A percentile compares a stretch with the other conserved stretches of the same genome.
Evolutionary conservation across 2,888 invertebrate genomes (phyloP).

Genomic region (Nipponacmea schrenckii): DNA sequence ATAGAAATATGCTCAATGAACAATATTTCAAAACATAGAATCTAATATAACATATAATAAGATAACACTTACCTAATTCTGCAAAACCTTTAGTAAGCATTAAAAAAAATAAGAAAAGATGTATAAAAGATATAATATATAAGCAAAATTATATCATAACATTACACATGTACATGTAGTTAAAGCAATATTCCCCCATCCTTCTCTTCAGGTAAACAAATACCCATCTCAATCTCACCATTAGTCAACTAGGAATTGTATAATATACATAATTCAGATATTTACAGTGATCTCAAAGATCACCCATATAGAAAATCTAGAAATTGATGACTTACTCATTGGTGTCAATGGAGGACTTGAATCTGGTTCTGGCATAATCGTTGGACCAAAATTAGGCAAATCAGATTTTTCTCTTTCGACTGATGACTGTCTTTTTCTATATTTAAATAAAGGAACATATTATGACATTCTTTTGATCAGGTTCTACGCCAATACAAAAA

Average conservation of each 20-base stretch:
- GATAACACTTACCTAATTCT: neutral
- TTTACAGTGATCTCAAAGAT: too few species aligned
- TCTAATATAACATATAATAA: too few species aligned
- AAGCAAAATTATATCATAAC: too few species aligned
- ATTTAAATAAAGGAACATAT: conserved; percentile 11
- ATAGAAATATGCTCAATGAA: neutral
- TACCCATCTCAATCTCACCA: too few species aligned
- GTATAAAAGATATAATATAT: too few species aligned
- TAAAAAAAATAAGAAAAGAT: neutral
- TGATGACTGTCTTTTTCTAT: conserved; percentile 52
- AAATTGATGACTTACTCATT: conserved; percentile 39
- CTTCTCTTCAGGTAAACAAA: too few species aligned
- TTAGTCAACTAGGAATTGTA: too few species aligned
- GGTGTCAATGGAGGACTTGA: conserved; percentile 57
- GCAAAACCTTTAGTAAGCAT: neutral
- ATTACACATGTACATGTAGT: too few species aligned
- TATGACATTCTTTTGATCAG: neutral
- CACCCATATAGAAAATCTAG: too few species aligned
- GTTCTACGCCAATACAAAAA: too few species aligned
- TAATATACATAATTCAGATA: too few species aligned
- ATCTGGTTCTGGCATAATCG: conserved; percentile 60
- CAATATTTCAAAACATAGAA: neutral
- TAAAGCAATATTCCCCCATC: too few species aligned
- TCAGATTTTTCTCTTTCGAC: conserved; percentile 58
- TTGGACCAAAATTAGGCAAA: conserved; percentile 60